These are phyloP conservation scores for Calephelis virginiensis DNA, from an alignment of 1,140 invertebrate genomes.

Conservation along the genomic window DNA sequence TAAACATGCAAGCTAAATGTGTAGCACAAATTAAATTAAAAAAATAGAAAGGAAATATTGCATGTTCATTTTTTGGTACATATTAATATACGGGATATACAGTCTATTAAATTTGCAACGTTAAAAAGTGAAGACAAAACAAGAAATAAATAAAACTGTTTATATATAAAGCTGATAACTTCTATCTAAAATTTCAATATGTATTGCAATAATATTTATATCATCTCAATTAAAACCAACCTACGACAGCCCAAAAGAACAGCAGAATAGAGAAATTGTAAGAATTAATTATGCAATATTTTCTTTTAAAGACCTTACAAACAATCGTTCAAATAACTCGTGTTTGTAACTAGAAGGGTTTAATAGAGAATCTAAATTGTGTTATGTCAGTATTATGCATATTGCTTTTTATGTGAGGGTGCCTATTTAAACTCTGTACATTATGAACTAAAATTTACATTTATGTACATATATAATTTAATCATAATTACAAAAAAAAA, in stretches of 20 bases:
- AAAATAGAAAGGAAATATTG: slow-evolving; percentile 3
- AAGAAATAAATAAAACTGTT: too few relatives aligned
- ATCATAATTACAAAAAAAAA: too few relatives aligned
- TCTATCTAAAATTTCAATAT: too few relatives aligned
- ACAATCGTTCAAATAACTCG: slow-evolving; percentile 21
- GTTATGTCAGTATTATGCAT: background rate
- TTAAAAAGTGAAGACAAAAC: too few relatives aligned
- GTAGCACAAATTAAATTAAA: background rate
- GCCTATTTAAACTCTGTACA: background rate
- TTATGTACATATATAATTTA: background rate
- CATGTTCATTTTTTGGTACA: background rate
- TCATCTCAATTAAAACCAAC: too few relatives aligned
- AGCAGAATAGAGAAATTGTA: background rate
- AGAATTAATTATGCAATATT: background rate
- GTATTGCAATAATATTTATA: too few relatives aligned
- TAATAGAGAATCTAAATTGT: background rate
- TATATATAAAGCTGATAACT: too few relatives aligned
- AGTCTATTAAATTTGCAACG: too few relatives aligned
- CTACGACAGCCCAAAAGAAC: too few relatives aligned
- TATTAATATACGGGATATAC: too few relatives aligned
- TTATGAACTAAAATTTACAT: background rate
- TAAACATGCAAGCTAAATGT: slow-evolving; percentile 2
- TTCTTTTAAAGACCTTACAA: background rate
- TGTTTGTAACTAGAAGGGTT: slow-evolving; percentile 23
- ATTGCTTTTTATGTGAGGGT: background rate